Conservation (phyloP, 2,797 vertebrate species). For the Rhinophrynus dorsalis region DNA sequence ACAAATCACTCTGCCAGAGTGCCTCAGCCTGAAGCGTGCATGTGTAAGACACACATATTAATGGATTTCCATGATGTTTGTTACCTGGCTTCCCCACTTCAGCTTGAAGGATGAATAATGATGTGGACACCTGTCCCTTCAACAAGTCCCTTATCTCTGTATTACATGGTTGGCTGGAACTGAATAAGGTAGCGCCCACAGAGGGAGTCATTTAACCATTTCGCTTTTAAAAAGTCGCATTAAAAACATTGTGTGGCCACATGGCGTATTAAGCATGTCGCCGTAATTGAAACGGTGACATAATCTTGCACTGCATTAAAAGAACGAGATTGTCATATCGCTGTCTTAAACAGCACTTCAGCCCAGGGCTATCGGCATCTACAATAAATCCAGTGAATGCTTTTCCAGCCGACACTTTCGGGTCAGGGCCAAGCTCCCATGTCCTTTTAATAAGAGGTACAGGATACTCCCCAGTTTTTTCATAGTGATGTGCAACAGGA, state of each 20-base stretch:
- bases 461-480: no score
- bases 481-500: no score
- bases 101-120: constrained; percentile 36
- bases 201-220: no score
- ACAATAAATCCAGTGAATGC: constrained; percentile 94
- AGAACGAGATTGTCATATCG: no score
- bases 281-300: no score
- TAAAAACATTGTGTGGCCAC: no score
- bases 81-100: constrained; percentile 2
- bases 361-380: constrained; percentile 85
- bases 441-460: constrained; percentile 85
- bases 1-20: constrained; percentile 29
- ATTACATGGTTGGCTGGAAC: no score
- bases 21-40: constrained; percentile 24
- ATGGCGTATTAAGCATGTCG: no score
- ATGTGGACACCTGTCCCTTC: constrained; percentile 37
- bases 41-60: constrained; percentile 5
- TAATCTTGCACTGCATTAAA: no score
- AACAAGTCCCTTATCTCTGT: neutral
- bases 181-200: no score
- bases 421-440: constrained; percentile 89
- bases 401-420: constrained; percentile 78
- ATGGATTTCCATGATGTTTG: constrained; percentile 12
- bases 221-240: no score
- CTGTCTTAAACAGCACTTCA: no score